Conservation (phyloP, 2,113 vertebrate species). For the Peucedramus taeniatus region DNA sequence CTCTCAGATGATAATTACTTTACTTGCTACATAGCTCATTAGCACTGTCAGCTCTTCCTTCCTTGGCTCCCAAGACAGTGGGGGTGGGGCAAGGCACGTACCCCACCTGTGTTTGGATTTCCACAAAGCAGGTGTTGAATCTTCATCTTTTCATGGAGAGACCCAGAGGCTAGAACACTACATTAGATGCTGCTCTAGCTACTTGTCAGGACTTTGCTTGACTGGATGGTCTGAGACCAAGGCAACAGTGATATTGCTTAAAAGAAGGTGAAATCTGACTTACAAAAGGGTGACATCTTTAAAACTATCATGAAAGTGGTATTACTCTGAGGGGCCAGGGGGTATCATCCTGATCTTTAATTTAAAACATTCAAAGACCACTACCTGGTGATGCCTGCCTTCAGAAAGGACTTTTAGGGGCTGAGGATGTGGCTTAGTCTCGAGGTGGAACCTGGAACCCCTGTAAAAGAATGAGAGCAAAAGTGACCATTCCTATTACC, state of each 20-base stretch:
- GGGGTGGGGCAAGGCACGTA: background rate
- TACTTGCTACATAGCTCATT: background rate
- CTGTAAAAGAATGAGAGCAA: background rate
- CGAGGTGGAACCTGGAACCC: background rate
- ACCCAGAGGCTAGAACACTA: background rate
- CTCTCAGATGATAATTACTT: slow-evolving; percentile 3
- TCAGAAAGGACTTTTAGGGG: background rate
- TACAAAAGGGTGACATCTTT: background rate
- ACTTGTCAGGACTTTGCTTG: background rate
- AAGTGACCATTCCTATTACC: background rate
- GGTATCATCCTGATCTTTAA: background rate
- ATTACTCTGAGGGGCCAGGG: background rate
- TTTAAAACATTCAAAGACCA: background rate
- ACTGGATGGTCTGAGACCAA: background rate
- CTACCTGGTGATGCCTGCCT: background rate
- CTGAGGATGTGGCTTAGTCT: background rate
- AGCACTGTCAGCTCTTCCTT: background rate
- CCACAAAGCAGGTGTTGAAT: background rate
- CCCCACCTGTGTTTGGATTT: background rate
- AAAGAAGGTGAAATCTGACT: background rate
- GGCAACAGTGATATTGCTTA: background rate
- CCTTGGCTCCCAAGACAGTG: background rate
- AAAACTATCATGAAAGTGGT: background rate
- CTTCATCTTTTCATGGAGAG: background rate
- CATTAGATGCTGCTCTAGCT: background rate